These are phyloP conservation scores for Leptocoma aspasia DNA, from an alignment of 2,113 vertebrate species.

Conservation along the genomic window DNA sequence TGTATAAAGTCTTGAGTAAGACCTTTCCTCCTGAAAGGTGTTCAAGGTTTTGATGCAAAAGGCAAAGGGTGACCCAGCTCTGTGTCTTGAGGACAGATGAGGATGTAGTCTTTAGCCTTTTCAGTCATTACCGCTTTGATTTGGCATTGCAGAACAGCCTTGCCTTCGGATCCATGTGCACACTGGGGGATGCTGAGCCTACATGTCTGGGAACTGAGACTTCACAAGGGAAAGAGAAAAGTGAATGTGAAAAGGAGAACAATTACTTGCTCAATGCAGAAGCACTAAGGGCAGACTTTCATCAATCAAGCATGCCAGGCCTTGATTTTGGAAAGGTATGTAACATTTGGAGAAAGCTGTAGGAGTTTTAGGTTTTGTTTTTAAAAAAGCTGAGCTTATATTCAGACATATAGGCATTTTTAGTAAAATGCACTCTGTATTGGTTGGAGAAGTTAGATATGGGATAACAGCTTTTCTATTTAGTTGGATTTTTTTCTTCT, in stretches of 20 bases:
- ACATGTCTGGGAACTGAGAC: background rate
- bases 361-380: background rate
- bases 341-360: background rate
- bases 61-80: background rate
- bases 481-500: background rate
- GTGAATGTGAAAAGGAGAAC: constrained; percentile 52
- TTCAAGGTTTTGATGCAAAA: background rate
- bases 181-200: constrained; percentile 15
- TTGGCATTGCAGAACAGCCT: background rate
- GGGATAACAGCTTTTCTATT: background rate
- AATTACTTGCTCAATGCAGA: constrained; percentile 74
- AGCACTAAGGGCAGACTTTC: constrained; percentile 80
- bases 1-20: background rate
- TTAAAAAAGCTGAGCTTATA: background rate
- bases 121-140: background rate
- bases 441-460: background rate
- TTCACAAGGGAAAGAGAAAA: constrained; percentile 19
- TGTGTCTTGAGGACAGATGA: background rate
- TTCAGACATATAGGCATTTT: background rate
- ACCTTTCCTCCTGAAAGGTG: background rate
- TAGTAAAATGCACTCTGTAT: background rate
- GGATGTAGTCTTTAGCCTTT: background rate
- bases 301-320: constrained; percentile 64
- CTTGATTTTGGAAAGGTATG: constrained; percentile 73
- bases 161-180: constrained; percentile 2